These are phyloP conservation scores for Hololepta plana DNA, from an alignment of 2,888 invertebrate species.

Conservation along the genomic window DNA sequence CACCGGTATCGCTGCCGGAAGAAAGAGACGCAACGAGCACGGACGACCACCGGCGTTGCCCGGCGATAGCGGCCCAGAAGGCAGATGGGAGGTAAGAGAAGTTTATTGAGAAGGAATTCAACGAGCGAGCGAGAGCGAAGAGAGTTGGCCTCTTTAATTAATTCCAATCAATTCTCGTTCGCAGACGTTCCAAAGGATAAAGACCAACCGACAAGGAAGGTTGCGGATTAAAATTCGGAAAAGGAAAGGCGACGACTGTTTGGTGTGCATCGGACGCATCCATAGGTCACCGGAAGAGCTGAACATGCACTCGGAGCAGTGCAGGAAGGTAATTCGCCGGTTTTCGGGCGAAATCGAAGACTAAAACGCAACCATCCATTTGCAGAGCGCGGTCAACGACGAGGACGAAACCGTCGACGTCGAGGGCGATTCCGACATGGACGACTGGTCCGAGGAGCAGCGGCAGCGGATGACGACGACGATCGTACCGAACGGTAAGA, in stretches of 20 bases:
- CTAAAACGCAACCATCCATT: conserved; percentile 1
- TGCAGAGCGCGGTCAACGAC: conserved; percentile 20
- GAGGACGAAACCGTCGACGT: conserved; percentile 55
- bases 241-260: conserved; percentile 46
- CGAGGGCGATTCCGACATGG: conserved; percentile 37
- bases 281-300: conserved; percentile 39
- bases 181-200: conserved; percentile 50
- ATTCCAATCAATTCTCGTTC: too few relatives aligned
- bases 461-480: conserved; percentile 21
- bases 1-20: conserved; percentile 27
- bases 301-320: conserved; percentile 44
- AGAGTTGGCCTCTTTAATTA: too few relatives aligned
- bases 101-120: background rate
- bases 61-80: conserved; percentile 34
- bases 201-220: conserved; percentile 49
- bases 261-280: conserved; percentile 40
- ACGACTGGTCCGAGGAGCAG: conserved; percentile 34
- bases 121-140: too few relatives aligned
- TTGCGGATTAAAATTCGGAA: conserved; percentile 46
- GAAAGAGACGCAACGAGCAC: conserved; percentile 22
- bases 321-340: conserved; percentile 30
- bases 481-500: too few relatives aligned
- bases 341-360: conserved; percentile 1
- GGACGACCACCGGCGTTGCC: conserved; percentile 25
- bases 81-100: conserved; percentile 43